Conservation (phyloP, 2,888 invertebrate genomes). For the Apamea sordens region DNA sequence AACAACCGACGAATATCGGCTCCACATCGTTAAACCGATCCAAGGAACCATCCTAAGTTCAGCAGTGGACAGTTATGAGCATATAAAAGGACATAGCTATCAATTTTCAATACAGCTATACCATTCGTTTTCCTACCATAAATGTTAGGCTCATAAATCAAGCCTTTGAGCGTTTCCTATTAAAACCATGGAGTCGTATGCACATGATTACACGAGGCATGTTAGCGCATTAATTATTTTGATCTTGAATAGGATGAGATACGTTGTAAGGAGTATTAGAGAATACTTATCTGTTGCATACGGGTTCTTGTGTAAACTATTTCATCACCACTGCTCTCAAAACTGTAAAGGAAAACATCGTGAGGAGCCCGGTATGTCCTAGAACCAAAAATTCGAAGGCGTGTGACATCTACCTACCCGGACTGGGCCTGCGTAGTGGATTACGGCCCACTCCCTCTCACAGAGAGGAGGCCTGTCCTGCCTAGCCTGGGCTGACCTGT, state of each 20-base stretch:
- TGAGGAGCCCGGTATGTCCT: not conserved
- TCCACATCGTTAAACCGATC: conserved; percentile 23
- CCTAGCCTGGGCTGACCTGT: too few species aligned
- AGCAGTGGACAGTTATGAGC: conserved; percentile 26
- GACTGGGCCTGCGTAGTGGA: too few species aligned
- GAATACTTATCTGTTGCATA: not conserved
- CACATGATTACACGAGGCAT: conserved; percentile 34
- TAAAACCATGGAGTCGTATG: conserved; percentile 37
- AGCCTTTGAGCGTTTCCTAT: conserved; percentile 40
- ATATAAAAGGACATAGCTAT: conserved; percentile 30
- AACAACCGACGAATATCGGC: not conserved
- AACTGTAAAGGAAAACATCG: not conserved
- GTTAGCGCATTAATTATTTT: conserved; percentile 46
- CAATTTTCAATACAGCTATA: conserved; percentile 31
- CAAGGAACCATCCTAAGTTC: not conserved
- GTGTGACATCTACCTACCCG: too few species aligned
- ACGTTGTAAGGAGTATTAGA: not conserved
- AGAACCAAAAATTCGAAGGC: not conserved
- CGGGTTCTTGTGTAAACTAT: not conserved
- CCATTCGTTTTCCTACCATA: conserved; percentile 30
- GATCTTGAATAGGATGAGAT: conserved; percentile 10
- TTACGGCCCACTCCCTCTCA: too few species aligned
- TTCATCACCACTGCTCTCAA: not conserved
- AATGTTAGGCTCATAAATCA: conserved; percentile 47
- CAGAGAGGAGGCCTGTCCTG: too few species aligned